Conservation (phyloP, 2,113 vertebrate genomes). For the Mesembrinibis cayennensis region DNA sequence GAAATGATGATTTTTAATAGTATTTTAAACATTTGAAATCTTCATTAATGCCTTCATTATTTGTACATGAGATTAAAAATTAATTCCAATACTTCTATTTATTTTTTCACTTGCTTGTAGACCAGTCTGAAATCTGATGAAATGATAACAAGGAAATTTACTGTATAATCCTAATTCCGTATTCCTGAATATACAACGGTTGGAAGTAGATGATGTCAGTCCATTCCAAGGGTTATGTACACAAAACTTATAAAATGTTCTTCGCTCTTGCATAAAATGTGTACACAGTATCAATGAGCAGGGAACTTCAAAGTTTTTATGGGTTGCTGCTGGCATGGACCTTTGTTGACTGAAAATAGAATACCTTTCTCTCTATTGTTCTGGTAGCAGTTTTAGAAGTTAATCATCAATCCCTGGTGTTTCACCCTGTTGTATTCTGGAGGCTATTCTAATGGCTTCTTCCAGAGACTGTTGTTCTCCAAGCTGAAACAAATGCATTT, state of each 20-base stretch:
- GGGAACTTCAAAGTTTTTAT: constrained; percentile 64
- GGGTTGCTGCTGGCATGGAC: constrained; percentile 58
- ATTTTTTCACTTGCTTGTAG: constrained; percentile 58
- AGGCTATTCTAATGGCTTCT: constrained; percentile 99
- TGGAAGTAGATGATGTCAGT: constrained; percentile 66
- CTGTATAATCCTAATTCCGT: constrained; percentile 73
- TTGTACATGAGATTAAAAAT: constrained; percentile 69
- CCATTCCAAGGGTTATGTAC: constrained; percentile 76
- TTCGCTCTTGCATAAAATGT: constrained; percentile 76
- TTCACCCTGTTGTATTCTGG: constrained; percentile 98
- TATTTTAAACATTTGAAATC: constrained; percentile 64
- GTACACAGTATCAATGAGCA: constrained; percentile 63
- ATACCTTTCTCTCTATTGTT: constrained; percentile 67
- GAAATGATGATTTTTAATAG: constrained; percentile 64
- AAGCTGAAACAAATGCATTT: constrained; percentile 77
- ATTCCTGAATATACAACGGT: constrained; percentile 70
- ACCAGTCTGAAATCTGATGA: constrained; percentile 64
- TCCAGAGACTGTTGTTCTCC: constrained; percentile 96
- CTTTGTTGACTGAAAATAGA: constrained; percentile 69
- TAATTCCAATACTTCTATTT: constrained; percentile 48
- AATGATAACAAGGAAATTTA: constrained; percentile 70
- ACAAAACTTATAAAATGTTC: constrained; percentile 77
- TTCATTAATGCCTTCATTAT: constrained; percentile 69
- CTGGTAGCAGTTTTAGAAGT: constrained; percentile 56
- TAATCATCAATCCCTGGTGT: constrained; percentile 94